phyloP scores from a whole-genome alignment of 2,888 invertebrate species.

The Mactromeris polynyma region DNA sequence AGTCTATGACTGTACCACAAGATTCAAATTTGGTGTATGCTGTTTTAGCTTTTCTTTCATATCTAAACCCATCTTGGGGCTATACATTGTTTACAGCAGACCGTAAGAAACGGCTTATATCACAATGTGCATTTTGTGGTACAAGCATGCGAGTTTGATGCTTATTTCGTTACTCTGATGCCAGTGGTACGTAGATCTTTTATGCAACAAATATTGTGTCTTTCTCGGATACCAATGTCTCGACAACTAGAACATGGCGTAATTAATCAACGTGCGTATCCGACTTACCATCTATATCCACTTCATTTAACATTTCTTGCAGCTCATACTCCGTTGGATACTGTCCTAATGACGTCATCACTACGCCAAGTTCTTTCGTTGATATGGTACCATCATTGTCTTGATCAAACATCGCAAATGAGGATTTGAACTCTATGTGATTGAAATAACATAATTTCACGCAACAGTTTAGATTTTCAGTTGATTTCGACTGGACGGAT shows the following conservation, averaged over 20 bases:
- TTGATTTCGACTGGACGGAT: too few relatives aligned
- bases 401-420: conserved; percentile 60
- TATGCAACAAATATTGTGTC: neutral
- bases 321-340: conserved; percentile 54
- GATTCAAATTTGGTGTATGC: too few relatives aligned
- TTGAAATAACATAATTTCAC: neutral
- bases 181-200: too few relatives aligned
- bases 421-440: conserved; percentile 42
- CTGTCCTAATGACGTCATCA: conserved; percentile 56
- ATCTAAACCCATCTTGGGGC: too few relatives aligned
- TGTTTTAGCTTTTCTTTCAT: too few relatives aligned
- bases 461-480: too few relatives aligned
- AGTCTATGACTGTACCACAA: too few relatives aligned
- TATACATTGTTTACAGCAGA: too few relatives aligned
- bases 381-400: conserved; percentile 57
- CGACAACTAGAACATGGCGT: neutral
- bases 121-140: neutral
- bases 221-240: neutral
- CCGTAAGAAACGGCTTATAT: too few relatives aligned
- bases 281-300: conserved; percentile 56
- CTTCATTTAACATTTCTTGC: conserved; percentile 57
- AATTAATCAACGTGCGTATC: neutral
- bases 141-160: neutral
- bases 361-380: conserved; percentile 46
- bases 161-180: too few relatives aligned